A percentile compares a stretch with the other conserved stretches of the same genome.
Evolutionary conservation across 2,797 vertebrate genomes (phyloP).

Genomic region (Octomys mimax): DNA sequence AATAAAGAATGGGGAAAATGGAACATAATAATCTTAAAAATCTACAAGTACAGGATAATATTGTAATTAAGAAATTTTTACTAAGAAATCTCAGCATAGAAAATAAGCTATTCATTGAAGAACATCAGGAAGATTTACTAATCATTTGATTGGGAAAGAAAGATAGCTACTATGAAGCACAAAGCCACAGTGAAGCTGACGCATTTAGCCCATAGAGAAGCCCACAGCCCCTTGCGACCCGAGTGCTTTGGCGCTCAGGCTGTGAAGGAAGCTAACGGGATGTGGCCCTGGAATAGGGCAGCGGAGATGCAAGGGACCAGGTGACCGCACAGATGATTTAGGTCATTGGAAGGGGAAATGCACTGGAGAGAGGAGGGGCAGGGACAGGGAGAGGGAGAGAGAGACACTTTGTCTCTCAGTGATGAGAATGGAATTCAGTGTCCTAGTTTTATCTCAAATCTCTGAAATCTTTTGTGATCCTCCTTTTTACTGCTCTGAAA

Average conservation of each 20-base stretch:
- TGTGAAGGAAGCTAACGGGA: not conserved
- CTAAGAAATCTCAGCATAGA: not conserved
- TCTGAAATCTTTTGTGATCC: not conserved
- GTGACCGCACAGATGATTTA: not conserved
- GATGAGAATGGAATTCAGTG: not conserved
- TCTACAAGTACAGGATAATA: not conserved
- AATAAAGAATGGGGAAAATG: not conserved
- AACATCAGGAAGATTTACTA: not conserved
- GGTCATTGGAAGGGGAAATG: not conserved
- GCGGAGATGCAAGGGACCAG: not conserved
- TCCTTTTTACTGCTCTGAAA: not conserved
- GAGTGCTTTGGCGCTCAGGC: not conserved
- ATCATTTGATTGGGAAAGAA: not conserved
- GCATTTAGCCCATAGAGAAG: not conserved
- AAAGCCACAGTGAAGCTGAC: not conserved
- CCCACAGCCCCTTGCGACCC: not conserved
- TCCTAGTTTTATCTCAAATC: constrained; percentile 16
- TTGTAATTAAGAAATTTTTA: not conserved
- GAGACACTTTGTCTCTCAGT: not conserved
- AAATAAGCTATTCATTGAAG: not conserved
- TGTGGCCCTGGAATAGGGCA: not conserved
- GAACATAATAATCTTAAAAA: not conserved
- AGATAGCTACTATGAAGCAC: not conserved
- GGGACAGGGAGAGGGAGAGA: not conserved
- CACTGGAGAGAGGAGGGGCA: not conserved